phyloP scores from a whole-genome alignment of 1,140 invertebrate species.

The Aphelinus atriplicis region DNA sequence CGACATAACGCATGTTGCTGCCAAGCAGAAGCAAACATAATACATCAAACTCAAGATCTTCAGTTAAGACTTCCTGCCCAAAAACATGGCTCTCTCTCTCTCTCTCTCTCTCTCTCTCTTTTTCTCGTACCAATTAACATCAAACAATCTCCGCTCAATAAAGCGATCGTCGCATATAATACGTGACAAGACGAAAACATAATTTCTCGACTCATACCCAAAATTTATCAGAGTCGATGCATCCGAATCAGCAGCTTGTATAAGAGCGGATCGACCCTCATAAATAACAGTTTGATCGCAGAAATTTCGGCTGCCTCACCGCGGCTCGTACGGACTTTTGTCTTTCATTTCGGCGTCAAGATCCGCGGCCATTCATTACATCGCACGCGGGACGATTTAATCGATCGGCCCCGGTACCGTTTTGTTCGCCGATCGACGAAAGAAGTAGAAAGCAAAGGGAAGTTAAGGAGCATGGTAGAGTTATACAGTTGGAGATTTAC shows the following conservation, averaged over 20 bases:
- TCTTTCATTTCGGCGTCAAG: not conserved
- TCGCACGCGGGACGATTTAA: slow-evolving; percentile 12
- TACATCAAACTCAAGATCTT: no score
- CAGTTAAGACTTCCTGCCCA: no score
- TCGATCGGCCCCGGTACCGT: slow-evolving; percentile 11
- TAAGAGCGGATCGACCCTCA: not conserved
- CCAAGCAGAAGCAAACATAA: no score
- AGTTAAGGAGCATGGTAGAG: not conserved
- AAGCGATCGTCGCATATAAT: slow-evolving; percentile 2
- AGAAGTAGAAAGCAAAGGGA: not conserved
- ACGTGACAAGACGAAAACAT: not conserved
- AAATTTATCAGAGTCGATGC: slow-evolving; percentile 17
- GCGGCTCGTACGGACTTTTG: slow-evolving; percentile 7
- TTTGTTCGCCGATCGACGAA: slow-evolving; percentile 13
- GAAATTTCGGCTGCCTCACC: slow-evolving; percentile 10
- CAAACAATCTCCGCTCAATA: not conserved
- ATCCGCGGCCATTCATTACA: slow-evolving; percentile 9
- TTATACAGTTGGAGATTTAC: not conserved
- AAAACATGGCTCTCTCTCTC: no score
- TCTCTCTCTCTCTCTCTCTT: no score
- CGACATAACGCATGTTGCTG: no score
- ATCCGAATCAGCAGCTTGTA: not conserved
- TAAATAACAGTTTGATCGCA: slow-evolving; percentile 28
- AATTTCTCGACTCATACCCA: not conserved
- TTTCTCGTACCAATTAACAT: no score